A percentile compares a stretch with the other conserved stretches of the same genome.
These are phyloP conservation scores for Lepilemur ruficaudatus DNA, from an alignment of 2,797 vertebrate genomes.

Conservation along the genomic window DNA sequence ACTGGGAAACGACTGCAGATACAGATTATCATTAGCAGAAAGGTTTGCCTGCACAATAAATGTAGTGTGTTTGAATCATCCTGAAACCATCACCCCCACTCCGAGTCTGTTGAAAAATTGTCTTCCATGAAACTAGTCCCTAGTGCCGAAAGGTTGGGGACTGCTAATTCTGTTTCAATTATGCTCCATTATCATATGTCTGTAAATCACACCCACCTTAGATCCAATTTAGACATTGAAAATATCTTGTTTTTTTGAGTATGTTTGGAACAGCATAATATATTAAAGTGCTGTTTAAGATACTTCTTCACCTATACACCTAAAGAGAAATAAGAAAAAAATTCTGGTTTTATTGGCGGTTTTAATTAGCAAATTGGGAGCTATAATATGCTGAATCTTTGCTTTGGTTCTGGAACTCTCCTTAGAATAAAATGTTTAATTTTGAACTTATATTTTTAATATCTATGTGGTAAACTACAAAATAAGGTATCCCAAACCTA, in stretches of 20 bases:
- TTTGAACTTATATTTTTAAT: conserved; percentile 37
- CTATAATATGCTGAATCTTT: background rate
- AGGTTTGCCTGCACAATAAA: too few species aligned
- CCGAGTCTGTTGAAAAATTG: too few species aligned
- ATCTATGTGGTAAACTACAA: background rate
- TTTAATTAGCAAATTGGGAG: conserved; percentile 14
- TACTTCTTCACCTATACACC: background rate
- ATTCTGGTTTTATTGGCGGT: background rate
- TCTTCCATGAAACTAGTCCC: too few species aligned
- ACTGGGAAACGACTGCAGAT: too few species aligned
- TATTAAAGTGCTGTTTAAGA: background rate
- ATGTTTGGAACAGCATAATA: background rate
- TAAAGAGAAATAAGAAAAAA: background rate
- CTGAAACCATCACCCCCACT: fast-evolving
- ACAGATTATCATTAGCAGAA: too few species aligned
- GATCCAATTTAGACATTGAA: background rate
- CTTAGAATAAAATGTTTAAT: background rate
- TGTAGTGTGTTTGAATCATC: too few species aligned
- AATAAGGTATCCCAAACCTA: background rate
- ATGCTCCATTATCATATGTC: background rate
- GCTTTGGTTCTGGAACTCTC: background rate
- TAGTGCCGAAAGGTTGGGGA: too few species aligned
- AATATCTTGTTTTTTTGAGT: background rate
- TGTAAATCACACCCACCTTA: background rate
- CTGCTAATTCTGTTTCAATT: too few species aligned